Evolutionary conservation across 1,140 invertebrate species (phyloP), one percentile per base, ranked within the genome.

Genomic region (Antheraea mylitta): DNA sequence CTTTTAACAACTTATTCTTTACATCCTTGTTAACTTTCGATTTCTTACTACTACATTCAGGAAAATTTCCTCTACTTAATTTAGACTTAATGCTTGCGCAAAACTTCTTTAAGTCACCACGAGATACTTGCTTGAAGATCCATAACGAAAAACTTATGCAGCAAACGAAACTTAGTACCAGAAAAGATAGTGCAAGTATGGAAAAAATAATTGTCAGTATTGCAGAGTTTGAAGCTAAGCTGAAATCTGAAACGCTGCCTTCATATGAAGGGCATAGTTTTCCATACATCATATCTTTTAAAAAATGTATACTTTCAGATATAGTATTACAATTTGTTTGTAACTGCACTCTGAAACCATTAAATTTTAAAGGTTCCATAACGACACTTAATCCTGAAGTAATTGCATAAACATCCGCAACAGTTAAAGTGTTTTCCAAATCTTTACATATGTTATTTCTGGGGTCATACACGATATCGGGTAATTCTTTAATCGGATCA

Each of bases 301-400:
- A 48, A 18, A 89, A 72, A 8, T 74, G 66, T n/a, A 91, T 38
- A 70, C 89, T 85, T 72, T 91, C 80, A 11, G 89, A 91, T 73
- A 91, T 83, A 2, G 87, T 89, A 5, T 86, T 78, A 67, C 82
- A 84, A 63, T 91, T 88, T 7, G 84, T 83, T 61, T 74, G 75
- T 7, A 87, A 30, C 64, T 80, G 68, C 4, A 86, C 60, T 60
- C 77, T 78, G 19, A 69, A 8, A 18, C 63, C 10, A 10, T 80
- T 58, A 9, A 4, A n/a, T 22, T 69, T 11, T n/a, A 69, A 48
- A 22, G 69, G 13, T 30, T 76, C 68, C 6, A 69, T 80, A 5
- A 85, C 70, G 5, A 78, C 77, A 2, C 81, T 80, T 6, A 84
- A 71, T 18, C 85, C 85, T 18, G 82, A 80, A 18, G 74, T 84